Base-by-base conservation (phyloP, 2,797 vertebrate genomes). In the Labeo calbasu region DNA sequence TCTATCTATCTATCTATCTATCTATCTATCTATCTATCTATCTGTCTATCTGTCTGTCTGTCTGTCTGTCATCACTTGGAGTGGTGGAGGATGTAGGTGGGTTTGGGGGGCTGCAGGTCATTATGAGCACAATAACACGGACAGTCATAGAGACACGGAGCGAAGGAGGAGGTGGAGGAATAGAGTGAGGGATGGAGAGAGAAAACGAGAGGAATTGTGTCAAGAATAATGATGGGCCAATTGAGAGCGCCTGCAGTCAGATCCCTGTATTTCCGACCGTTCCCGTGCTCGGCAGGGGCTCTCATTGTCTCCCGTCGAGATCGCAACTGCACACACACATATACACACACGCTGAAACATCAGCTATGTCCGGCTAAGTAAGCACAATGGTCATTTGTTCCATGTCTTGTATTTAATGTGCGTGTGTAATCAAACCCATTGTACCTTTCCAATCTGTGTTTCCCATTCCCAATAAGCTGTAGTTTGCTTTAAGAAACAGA, bases 211-310 rank as follows among this genome's bases (percentile, higher is more conserved):
- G 75, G 78, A 86, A 89, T 82, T 94, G 94, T 94, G 95, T 91
- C 90, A 89, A 87, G 93, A 94, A 95, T 95, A 94, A 93, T 89
- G 92, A 95, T 93, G 43, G 87, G 83, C 91, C 92, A 94, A 94
- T 95, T 91, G 90, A 89, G 87, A 75, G 46, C 7, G 59, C 36
- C 82, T 86, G 84, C 75, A 88, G 84, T 80, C 75, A 87, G 79
- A 84, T 71, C 84, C 79, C 77, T 73, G 68, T 69, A 80, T 87
- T 88, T 87, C 84, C 84, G 71, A 77, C 79, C 66, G 82, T 82
- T 82, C 66, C 82, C 57, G 48, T 40, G 51, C 82, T 84, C 82
- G 11, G 57, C 79, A 77, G 82, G 86, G 78, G 82, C 79, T 86
- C 46, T 59, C 46, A 36, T 69, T 48, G 75, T 84, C 79, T 84